phyloP scores from a whole-genome alignment of 2,113 vertebrate species.

The Salvelinus sp. region DNA sequence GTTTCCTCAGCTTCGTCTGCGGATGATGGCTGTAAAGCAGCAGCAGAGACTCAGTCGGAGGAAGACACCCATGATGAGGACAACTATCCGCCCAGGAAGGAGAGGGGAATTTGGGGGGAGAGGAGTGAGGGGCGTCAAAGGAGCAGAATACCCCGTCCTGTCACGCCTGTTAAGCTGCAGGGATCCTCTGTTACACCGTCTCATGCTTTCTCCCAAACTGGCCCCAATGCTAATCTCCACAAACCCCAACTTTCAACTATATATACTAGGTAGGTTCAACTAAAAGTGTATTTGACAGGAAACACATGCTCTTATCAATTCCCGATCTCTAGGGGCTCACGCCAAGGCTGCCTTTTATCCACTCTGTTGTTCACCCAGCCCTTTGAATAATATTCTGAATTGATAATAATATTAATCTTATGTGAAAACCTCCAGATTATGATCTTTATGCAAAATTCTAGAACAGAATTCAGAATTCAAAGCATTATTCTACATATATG shows the following conservation, averaged over 20 bases:
- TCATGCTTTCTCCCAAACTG: rapidly evolving
- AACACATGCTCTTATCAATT: no score
- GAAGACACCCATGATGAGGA: constrained; percentile 81
- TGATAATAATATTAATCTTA: no score
- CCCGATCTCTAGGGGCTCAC: no score
- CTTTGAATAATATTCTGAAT: no score
- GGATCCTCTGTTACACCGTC: constrained; percentile 16
- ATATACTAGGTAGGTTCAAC: constrained; percentile 73
- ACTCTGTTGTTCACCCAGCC: no score
- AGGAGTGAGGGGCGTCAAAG: constrained; percentile 40
- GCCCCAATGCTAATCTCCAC: constrained; percentile 29
- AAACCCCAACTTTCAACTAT: constrained; percentile 60
- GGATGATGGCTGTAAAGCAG: constrained; percentile 62
- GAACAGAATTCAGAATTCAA: not conserved
- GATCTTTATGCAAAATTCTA: no score
- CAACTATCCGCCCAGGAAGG: constrained; percentile 67
- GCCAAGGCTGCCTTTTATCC: no score
- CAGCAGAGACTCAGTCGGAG: constrained; percentile 78
- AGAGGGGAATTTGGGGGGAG: constrained; percentile 32
- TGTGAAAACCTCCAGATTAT: no score
- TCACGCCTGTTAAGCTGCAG: constrained; percentile 58
- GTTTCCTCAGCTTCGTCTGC: constrained; percentile 80
- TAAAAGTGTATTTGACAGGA: no score
- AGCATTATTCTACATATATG: no score
- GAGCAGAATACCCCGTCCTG: constrained; percentile 84